Percentiles rank a stretch among this genome's conserved stretches.
Evolutionary conservation across 2,888 invertebrate genomes (phyloP).

Genomic region (Cloeon dipterum): DNA sequence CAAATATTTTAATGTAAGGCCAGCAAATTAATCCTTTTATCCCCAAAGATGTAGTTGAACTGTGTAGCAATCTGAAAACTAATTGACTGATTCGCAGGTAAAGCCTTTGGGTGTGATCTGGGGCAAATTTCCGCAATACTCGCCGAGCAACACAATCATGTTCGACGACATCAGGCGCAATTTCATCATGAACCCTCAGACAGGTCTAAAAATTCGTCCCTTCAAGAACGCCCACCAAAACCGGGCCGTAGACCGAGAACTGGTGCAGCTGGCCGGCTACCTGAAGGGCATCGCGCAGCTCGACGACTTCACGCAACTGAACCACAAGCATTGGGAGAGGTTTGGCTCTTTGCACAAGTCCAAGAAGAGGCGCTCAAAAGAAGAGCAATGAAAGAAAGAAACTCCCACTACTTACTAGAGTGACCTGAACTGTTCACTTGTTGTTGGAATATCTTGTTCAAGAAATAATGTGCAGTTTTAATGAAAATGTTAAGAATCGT

Average conservation of each 20-base stretch:
- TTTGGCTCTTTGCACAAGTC: constrained; percentile 26
- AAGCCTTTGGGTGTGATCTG: constrained; percentile 93
- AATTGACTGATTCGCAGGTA: constrained; percentile 27
- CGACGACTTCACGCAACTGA: constrained; percentile 60
- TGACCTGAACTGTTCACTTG: too few species aligned
- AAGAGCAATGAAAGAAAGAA: constrained; percentile 1
- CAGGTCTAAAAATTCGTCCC: constrained; percentile 72
- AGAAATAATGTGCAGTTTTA: too few species aligned
- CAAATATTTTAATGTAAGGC: too few species aligned
- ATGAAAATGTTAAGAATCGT: too few species aligned
- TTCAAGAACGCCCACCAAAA: constrained; percentile 81
- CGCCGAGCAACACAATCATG: constrained; percentile 86
- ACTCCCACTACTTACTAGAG: too few species aligned
- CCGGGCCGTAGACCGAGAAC: constrained; percentile 58
- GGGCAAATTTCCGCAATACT: constrained; percentile 82
- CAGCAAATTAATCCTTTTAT: too few species aligned
- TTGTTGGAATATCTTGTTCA: too few species aligned
- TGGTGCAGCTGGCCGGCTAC: constrained; percentile 58
- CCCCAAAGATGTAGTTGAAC: not conserved
- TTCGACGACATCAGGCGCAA: constrained; percentile 89
- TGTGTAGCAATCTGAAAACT: not conserved
- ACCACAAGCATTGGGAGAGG: constrained; percentile 84
- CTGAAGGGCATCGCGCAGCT: constrained; percentile 57
- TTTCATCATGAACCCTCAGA: constrained; percentile 93
- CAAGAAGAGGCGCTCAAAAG: constrained; percentile 11